These are phyloP conservation scores for Lagria hirta DNA, from an alignment of 2,888 invertebrate species.

Conservation along the genomic window DNA sequence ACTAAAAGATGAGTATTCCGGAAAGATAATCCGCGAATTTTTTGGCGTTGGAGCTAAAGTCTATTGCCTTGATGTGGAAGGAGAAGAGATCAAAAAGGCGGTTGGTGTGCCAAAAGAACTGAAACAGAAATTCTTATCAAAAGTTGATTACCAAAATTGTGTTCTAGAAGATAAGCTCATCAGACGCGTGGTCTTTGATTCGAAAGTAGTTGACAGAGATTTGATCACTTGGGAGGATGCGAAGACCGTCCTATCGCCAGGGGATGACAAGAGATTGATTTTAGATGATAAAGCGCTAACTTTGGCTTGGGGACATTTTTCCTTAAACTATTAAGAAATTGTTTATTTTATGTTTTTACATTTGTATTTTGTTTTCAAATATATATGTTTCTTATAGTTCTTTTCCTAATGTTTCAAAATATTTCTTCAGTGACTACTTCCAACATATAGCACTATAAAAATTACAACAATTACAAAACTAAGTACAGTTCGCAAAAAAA, in stretches of 20 bases:
- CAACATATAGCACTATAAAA: no score
- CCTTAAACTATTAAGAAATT: no score
- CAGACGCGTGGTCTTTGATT: neutral
- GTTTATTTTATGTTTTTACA: no score
- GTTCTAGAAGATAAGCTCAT: constrained; percentile 1
- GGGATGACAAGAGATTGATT: constrained; percentile 11
- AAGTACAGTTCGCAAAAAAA: no score
- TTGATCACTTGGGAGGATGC: no score
- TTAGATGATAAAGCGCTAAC: constrained; percentile 6
- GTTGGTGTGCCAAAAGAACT: constrained; percentile 8
- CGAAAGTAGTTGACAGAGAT: no score
- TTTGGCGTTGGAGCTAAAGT: constrained; percentile 19
- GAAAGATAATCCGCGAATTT: constrained; percentile 22
- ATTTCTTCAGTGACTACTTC: no score
- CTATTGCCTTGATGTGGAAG: constrained; percentile 16
- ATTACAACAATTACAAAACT: no score
- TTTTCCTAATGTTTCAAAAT: no score
- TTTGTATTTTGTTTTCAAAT: no score
- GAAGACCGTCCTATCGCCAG: constrained; percentile 8
- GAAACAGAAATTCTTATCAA: constrained; percentile 4
- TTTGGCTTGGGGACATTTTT: constrained; percentile 6
- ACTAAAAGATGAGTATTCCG: constrained; percentile 21
- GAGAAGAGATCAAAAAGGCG: constrained; percentile 14
- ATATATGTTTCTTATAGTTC: no score
- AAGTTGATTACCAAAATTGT: constrained; percentile 9